phyloP scores from a whole-genome alignment of 2,888 invertebrate genomes.

The Ormyrus pomaceus region DNA sequence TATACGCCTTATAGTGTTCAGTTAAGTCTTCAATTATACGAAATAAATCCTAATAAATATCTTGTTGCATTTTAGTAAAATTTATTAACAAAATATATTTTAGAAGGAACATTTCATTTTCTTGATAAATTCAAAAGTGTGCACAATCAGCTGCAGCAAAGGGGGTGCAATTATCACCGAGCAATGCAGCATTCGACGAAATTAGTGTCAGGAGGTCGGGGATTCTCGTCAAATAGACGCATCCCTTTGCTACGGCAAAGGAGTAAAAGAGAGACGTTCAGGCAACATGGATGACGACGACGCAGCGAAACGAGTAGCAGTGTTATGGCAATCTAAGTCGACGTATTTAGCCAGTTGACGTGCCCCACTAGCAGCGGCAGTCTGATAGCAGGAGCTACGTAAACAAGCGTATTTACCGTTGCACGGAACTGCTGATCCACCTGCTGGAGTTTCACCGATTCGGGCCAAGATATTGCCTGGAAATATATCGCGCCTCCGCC shows the following conservation, averaged over 20 bases:
- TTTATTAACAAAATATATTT: no score
- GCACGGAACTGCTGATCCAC: constrained; percentile 62
- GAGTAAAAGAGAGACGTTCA: constrained; percentile 23
- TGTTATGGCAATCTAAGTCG: constrained; percentile 71
- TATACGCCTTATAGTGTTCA: no score
- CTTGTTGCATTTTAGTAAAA: no score
- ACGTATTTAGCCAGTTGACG: constrained; percentile 69
- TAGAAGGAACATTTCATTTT: no score
- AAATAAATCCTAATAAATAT: no score
- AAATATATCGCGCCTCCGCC: constrained; percentile 62
- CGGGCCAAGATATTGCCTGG: constrained; percentile 68
- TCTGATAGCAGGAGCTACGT: constrained; percentile 64
- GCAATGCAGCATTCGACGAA: constrained; percentile 3
- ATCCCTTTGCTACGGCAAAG: background rate
- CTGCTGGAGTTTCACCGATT: constrained; percentile 60
- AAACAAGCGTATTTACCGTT: constrained; percentile 69
- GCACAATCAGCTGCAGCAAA: background rate
- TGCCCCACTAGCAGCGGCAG: constrained; percentile 56
- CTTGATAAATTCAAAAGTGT: no score
- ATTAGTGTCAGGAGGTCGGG: constrained; percentile 40
- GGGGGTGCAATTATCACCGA: constrained; percentile 14
- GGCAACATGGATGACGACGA: background rate
- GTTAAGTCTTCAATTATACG: no score
- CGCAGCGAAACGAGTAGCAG: constrained; percentile 40
- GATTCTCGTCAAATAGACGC: constrained; percentile 21